A percentile compares a stretch with the other conserved stretches of the same genome.
Evolutionary conservation across 2,113 vertebrate genomes (phyloP).

Genomic region (Octodon degus): DNA sequence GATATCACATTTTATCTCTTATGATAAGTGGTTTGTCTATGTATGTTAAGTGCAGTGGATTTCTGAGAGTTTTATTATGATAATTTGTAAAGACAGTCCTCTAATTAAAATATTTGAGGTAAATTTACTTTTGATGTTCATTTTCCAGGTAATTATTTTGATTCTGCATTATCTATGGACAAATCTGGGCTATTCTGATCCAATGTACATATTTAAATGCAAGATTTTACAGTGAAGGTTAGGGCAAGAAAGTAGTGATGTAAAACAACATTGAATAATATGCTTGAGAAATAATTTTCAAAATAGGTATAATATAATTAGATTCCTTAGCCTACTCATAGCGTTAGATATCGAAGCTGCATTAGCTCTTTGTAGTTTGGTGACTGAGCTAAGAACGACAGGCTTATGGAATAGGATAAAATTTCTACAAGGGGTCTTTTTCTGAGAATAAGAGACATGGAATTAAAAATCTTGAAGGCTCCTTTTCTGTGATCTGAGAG

Average conservation of each 20-base stretch:
- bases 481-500: not conserved
- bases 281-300: not conserved
- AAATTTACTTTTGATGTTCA: conserved; percentile 5
- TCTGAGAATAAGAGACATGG: not conserved
- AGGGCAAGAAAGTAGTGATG: not conserved
- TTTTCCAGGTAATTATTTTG: not conserved
- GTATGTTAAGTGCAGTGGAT: not conserved
- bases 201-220: not conserved
- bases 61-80: not conserved
- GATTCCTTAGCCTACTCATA: not conserved
- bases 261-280: not conserved
- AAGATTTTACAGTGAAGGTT: not conserved
- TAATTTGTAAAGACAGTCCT: not conserved
- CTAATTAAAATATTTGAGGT: conserved; percentile 23
- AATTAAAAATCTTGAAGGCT: conserved; percentile 29
- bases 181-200: not conserved
- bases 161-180: not conserved
- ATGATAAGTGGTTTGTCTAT: not conserved
- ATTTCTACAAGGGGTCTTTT: conserved; percentile 37
- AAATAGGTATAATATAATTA: not conserved
- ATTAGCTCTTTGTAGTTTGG: conserved; percentile 32
- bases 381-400: not conserved
- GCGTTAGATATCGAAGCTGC: not conserved
- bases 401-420: not conserved
- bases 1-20: not conserved